Conservation (phyloP, 2,888 invertebrate genomes). For the Hipparchia sbordonii region DNA sequence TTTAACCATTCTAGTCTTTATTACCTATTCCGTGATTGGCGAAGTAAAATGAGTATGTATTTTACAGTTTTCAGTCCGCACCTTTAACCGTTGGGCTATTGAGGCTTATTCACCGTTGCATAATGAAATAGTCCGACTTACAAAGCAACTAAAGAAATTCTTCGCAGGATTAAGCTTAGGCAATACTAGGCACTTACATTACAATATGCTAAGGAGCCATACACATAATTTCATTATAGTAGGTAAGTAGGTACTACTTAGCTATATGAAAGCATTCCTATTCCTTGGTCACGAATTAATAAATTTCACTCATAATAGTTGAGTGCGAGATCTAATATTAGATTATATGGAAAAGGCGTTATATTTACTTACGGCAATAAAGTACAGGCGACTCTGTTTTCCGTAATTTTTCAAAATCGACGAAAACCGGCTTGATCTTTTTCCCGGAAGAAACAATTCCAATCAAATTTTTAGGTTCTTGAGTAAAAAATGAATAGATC, state of each 20-base stretch:
- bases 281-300: constrained; percentile 34
- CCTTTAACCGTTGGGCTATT: too few species aligned
- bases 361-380: not conserved
- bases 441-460: not conserved
- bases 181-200: not conserved
- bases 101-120: too few species aligned
- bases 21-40: too few species aligned
- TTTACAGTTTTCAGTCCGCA: too few species aligned
- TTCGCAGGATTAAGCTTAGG: not conserved
- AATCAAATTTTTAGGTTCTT: not conserved
- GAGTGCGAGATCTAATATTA: constrained; percentile 28
- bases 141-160: not conserved
- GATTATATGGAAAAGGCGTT: constrained; percentile 24
- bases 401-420: not conserved
- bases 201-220: not conserved
- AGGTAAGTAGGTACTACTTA: not conserved
- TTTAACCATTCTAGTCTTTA: too few species aligned
- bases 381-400: constrained; percentile 2
- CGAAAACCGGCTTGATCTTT: not conserved
- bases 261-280: not conserved
- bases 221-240: constrained; percentile 1
- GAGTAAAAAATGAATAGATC: too few species aligned
- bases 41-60: too few species aligned
- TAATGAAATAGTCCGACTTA: too few species aligned
- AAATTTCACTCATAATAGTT: constrained; percentile 38